phyloP scores from a whole-genome alignment of 2,113 vertebrate species.

The Crotophaga sulcirostris region DNA sequence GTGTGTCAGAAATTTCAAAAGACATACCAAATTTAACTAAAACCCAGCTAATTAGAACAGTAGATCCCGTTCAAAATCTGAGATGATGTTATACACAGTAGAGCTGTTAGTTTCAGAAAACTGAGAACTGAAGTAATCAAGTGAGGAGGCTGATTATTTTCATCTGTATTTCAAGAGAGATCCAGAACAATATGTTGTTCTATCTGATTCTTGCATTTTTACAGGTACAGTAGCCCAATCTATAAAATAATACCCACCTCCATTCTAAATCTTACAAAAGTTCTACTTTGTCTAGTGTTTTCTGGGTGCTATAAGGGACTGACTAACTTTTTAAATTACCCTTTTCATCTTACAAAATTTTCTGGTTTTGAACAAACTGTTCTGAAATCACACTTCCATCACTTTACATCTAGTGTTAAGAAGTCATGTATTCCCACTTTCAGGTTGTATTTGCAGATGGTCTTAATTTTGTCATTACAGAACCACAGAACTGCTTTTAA shows the following conservation, averaged over 20 bases:
- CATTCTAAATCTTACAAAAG: background rate
- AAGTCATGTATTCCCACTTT: background rate
- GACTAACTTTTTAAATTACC: background rate
- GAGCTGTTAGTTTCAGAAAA: background rate
- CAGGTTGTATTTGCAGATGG: background rate
- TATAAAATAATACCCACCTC: background rate
- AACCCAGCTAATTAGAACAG: background rate
- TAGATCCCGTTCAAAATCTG: background rate
- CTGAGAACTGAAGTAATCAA: background rate
- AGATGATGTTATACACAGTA: background rate
- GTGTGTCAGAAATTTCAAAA: background rate
- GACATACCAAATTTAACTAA: background rate
- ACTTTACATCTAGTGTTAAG: background rate
- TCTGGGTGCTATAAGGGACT: background rate
- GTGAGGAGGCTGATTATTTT: background rate
- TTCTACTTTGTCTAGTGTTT: background rate
- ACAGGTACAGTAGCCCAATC: background rate
- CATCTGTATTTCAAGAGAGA: constrained; percentile 19
- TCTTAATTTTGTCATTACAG: background rate
- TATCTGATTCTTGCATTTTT: background rate
- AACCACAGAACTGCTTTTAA: background rate
- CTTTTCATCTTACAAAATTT: background rate
- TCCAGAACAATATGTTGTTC: constrained; percentile 42
- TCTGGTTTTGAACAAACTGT: background rate
- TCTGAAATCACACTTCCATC: background rate